A percentile compares a stretch with the other conserved stretches of the same genome.
Conservation (phyloP, 2,113 vertebrate species). For the Chinchilla lanigera region DNA sequence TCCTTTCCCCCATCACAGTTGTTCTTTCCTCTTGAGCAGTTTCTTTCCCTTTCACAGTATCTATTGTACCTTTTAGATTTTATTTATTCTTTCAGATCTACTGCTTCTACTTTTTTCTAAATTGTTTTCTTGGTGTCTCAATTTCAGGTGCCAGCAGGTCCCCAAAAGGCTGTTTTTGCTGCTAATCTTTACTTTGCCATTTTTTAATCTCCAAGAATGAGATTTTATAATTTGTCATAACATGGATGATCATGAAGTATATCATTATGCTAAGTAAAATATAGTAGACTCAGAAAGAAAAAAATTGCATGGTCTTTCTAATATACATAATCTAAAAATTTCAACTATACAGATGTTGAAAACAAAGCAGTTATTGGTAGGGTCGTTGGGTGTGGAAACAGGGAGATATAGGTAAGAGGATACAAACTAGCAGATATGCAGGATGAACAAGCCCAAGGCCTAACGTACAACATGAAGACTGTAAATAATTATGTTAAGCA, state of each 20-base stretch:
- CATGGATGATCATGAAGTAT: neutral
- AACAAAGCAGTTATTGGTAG: neutral
- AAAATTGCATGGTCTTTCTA: neutral
- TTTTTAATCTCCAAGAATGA: neutral
- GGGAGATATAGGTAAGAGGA: neutral
- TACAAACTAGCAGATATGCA: neutral
- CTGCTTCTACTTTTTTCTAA: neutral
- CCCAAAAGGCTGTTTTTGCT: neutral
- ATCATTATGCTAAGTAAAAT: neutral
- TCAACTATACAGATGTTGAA: neutral
- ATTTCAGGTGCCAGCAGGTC: neutral
- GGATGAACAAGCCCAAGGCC: neutral
- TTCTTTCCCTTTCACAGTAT: no score
- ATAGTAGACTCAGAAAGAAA: neutral
- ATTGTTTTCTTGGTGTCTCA: neutral
- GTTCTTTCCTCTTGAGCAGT: no score
- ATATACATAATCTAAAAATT: neutral
- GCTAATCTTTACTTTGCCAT: neutral
- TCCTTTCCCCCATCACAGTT: no score
- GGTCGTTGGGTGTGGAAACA: neutral
- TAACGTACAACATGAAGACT: neutral
- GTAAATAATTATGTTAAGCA: neutral
- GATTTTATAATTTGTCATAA: neutral
- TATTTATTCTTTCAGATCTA: neutral
- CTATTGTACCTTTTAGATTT: no score